Base-by-base conservation (phyloP, 2,113 vertebrate species). In the Sinocyclocheilus rhinocerous region DNA sequence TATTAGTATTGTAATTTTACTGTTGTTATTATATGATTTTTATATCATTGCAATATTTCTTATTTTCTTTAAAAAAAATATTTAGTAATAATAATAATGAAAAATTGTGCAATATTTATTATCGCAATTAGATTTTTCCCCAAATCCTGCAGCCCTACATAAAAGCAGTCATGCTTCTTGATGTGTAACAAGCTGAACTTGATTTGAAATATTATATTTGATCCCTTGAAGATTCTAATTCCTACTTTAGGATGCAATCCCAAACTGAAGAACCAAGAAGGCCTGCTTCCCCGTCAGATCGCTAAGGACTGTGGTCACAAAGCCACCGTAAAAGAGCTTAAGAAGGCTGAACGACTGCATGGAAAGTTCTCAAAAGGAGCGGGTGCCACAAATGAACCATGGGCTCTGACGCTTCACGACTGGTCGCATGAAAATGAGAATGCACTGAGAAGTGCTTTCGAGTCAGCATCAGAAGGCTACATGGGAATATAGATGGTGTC, bases 231-330 rank as follows among this genome's bases (percentile, higher is more conserved):
- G 6, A 45, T 20, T 45, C 24, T 36, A 16, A 48, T 84, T 42
- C 88, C 0, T 86, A 12, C 86, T 94, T 89, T 81, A 99, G 98
- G 98, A 79, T 97, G 96, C 90, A 96, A 97, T 91, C 94, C 97
- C 69, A 97, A 95, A 6, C 92, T 96, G 91, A 96, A 92, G 89
- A 98, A 98, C 90, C 52, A 93, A 76, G 91, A 94, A 0, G 92
- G 94, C 33, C 89, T 96, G 83, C 93, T 95, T 0, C 94, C 98
- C 0, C 94, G 92, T 88, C 91, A 90, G 0, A 33, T 96, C 16
- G 98, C 98, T 63, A 98, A 96, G 92, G 93, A 92, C 0, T 78
- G 39, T 0, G 94, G 95, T 72, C 95, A 97, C 92, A 97, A 97
- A 91, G 94, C 94, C 16, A 96, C 96, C 0, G 87, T 80, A 36